These are phyloP conservation scores for Holotrichia oblita DNA, from an alignment of 1,140 invertebrate genomes.

Conservation along the genomic window DNA sequence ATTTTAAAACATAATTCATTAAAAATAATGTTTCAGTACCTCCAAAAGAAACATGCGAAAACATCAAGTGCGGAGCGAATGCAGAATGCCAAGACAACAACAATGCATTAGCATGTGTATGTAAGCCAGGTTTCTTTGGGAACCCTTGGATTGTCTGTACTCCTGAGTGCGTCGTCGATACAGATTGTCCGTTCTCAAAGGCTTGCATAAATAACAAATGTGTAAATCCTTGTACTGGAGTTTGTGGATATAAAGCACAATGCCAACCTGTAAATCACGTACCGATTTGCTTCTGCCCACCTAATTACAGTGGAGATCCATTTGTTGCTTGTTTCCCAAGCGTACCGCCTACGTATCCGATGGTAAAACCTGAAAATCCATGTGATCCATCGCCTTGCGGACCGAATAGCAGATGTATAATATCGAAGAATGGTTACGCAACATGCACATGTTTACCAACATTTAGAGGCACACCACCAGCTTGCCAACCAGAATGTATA, in stretches of 20 bases:
- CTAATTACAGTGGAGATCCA: conserved; percentile 79
- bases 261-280: conserved; percentile 82
- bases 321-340: conserved; percentile 75
- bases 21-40: conserved; percentile 48
- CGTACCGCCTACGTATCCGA: conserved; percentile 57
- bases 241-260: conserved; percentile 79
- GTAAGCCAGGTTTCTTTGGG: conserved; percentile 73
- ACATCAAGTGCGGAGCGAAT: conserved; percentile 76
- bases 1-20: not conserved
- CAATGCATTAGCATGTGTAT: conserved; percentile 70
- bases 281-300: conserved; percentile 80
- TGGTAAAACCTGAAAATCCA: conserved; percentile 61
- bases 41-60: conserved; percentile 69
- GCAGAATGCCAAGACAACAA: conserved; percentile 72
- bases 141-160: conserved; percentile 79
- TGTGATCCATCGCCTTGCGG: conserved; percentile 83
- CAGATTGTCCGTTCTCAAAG: conserved; percentile 73
- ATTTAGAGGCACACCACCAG: conserved; percentile 80
- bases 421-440: conserved; percentile 75
- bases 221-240: conserved; percentile 77
- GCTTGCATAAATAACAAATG: conserved; percentile 85
- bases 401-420: conserved; percentile 78
- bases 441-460: conserved; percentile 83
- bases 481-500: conserved; percentile 82
- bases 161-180: conserved; percentile 82